Conservation (phyloP, 2,797 vertebrate species). For the Rhynchonycteris naso region DNA sequence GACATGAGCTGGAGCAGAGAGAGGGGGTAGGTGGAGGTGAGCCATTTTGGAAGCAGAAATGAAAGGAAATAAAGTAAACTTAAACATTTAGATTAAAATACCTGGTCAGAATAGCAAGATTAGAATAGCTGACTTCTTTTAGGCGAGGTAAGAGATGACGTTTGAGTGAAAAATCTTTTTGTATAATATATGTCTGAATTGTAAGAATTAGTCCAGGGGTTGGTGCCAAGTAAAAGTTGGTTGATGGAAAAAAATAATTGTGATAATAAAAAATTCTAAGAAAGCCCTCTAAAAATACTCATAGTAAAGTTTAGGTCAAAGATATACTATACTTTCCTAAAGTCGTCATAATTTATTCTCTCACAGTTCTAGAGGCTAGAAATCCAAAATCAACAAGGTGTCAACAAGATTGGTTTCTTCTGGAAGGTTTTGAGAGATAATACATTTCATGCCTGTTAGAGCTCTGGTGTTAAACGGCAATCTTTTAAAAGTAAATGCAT, state of each 20-base stretch:
- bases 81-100: not conserved
- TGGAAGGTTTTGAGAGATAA: not conserved
- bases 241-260: not conserved
- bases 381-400: not conserved
- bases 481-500: not conserved
- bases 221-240: not conserved
- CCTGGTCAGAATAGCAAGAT: not conserved
- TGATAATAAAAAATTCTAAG: too few relatives aligned
- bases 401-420: not conserved
- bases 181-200: not conserved
- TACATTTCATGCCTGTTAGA: not conserved
- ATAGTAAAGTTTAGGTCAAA: not conserved
- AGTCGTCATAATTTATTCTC: not conserved
- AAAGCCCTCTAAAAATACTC: not conserved
- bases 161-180: not conserved
- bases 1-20: not conserved
- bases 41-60: not conserved
- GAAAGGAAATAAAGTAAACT: not conserved
- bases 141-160: not conserved
- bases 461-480: not conserved
- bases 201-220: not conserved
- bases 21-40: fast-evolving
- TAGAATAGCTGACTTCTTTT: not conserved
- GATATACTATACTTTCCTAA: not conserved
- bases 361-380: not conserved